phyloP scores from a whole-genome alignment of 2,888 invertebrate species.

The Chaitophorus viminalis region DNA sequence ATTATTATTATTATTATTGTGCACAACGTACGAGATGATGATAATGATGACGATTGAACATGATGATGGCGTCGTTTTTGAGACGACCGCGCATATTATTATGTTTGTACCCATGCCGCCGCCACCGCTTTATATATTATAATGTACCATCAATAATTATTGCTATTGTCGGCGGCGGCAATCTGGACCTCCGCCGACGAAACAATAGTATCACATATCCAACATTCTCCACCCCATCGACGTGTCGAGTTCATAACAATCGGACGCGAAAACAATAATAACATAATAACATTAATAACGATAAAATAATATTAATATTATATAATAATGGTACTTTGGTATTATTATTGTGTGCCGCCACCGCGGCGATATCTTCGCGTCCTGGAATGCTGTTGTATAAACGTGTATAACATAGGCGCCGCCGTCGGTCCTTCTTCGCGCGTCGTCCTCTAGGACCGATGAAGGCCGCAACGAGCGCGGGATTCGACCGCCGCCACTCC shows the following conservation, averaged over 20 bases:
- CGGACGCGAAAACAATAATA: constrained; percentile 46
- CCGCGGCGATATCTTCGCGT: background rate
- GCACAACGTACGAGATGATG: background rate
- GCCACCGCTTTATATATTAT: too few species aligned
- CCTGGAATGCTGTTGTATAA: background rate
- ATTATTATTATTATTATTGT: constrained; percentile 17
- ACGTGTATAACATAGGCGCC: background rate
- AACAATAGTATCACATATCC: too few species aligned
- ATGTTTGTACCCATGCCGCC: constrained; percentile 5
- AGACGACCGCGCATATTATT: background rate
- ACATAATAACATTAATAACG: constrained; percentile 5
- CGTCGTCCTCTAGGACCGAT: background rate
- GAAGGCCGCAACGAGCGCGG: background rate
- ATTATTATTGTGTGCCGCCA: background rate
- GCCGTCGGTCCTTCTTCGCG: background rate
- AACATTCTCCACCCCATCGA: too few species aligned
- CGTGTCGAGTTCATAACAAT: constrained; percentile 22
- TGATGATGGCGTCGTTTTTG: background rate
- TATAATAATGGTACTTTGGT: constrained; percentile 27
- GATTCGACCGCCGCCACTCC: background rate
- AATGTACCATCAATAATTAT: background rate
- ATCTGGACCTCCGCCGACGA: background rate
- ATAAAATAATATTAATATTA: too few species aligned
- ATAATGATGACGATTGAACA: background rate
- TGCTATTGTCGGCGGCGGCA: background rate